Base-by-base conservation (phyloP, 1,140 invertebrate species). In the Drosophila sechellia region DNA sequence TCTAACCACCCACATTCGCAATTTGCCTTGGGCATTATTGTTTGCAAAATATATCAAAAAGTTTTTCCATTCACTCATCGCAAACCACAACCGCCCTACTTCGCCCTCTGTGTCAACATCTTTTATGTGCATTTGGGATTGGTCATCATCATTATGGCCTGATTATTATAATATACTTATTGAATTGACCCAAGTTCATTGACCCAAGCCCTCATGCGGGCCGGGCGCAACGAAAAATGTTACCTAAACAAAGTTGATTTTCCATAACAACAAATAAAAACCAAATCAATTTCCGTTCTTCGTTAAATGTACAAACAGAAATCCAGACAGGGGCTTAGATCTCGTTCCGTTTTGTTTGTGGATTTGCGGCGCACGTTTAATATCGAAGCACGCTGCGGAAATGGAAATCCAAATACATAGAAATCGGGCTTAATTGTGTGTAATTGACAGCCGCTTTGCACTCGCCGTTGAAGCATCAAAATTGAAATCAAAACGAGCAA, bases 31-130 rank as follows among this genome's bases (percentile, higher is more conserved):
- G 83, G 83, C 79, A 79, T 79, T 86, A 83, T 57, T 86, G 79
- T 86, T 86, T 86, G 83, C 84, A 61, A 87, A 86, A 86, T 77
- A 86, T 86, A 86, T 86, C 79, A 87, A 42, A 86, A 83, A 83
- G 71, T 77, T 85, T 77, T 87, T 46, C 48, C 53, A 65, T 79
- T 59, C 77, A 77, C 70, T 79, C 54, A 48, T 52, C 74, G 45
- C 49, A 6, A 31, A 8, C 17, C 8, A 6, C 11, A 5, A 22
- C 45, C 42, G 27, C 1, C 31, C 49, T 4, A 1, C 6, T 31
- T 15, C 12, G 10, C 13, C 31, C 45, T 52, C 42, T 55, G 57
- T 70, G 57, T 70, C 76, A 68, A 68, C 63, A 68, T 77, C 53
- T 78, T 73, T 45, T 81, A 52, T 81, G 83, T 87, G 57, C 73